These are phyloP conservation scores for Bombyx mandarina DNA, from an alignment of 1,140 invertebrate species.

Conservation along the genomic window DNA sequence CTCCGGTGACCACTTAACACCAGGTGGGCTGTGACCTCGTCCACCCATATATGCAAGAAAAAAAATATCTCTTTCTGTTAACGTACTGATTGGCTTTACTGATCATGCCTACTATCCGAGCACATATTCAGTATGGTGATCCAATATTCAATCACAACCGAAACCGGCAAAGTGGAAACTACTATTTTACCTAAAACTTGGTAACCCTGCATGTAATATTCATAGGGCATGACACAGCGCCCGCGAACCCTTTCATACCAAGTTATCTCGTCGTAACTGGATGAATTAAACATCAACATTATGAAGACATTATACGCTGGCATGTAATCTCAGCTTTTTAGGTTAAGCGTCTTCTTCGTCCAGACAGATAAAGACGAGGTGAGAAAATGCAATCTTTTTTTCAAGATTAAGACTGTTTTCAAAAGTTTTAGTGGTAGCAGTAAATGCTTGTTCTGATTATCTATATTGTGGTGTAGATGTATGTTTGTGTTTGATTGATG, in stretches of 20 bases:
- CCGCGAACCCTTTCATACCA: conserved; percentile 13
- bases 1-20: no score
- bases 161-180: no score
- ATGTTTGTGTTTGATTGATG: background rate
- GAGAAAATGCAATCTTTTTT: background rate
- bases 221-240: conserved; percentile 13
- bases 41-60: no score
- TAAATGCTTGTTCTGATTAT: background rate
- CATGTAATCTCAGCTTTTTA: background rate
- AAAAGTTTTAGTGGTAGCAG: background rate
- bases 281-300: conserved; percentile 18
- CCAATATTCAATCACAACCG: no score
- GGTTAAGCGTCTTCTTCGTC: background rate
- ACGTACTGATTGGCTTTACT: no score
- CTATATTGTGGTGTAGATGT: background rate
- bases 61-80: no score
- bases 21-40: no score
- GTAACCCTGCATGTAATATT: conserved; percentile 13
- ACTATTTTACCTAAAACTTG: no score
- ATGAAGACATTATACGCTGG: conserved; percentile 5
- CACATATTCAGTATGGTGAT: no score
- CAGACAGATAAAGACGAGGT: background rate
- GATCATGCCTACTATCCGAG: no score
- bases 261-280: conserved; percentile 12
- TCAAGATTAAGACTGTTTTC: background rate